These are phyloP conservation scores for Marmota flaviventris DNA, from an alignment of 2,113 vertebrate species.

Conservation along the genomic window DNA sequence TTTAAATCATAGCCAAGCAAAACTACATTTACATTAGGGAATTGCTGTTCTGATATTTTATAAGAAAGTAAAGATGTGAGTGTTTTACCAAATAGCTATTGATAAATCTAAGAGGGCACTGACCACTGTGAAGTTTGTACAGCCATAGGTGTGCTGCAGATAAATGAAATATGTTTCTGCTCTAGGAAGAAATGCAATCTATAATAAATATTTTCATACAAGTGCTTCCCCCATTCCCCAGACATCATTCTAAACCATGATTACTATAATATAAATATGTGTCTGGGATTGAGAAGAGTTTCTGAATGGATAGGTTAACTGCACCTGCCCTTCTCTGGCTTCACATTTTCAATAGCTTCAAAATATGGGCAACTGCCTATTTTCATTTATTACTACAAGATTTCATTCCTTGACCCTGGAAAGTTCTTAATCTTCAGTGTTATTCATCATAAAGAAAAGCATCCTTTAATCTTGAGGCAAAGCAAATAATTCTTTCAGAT, in stretches of 20 bases:
- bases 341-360: background rate
- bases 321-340: background rate
- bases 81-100: background rate
- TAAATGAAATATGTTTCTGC: constrained; percentile 13
- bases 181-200: background rate
- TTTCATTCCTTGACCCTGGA: background rate
- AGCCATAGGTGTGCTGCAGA: background rate
- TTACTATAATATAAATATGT: background rate
- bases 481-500: constrained; percentile 12
- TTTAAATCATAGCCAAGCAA: background rate
- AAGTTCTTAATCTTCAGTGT: background rate
- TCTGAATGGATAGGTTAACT: background rate
- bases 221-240: background rate
- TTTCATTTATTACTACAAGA: background rate
- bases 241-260: background rate
- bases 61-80: background rate
- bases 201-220: background rate
- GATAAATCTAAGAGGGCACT: background rate
- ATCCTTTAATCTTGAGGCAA: constrained; percentile 5
- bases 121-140: background rate
- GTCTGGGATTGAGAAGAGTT: background rate
- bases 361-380: background rate
- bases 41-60: background rate
- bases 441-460: background rate
- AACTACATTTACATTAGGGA: background rate